Base-by-base conservation (phyloP, 2,888 invertebrate genomes). In the Eumacrocentrus americanus region DNA sequence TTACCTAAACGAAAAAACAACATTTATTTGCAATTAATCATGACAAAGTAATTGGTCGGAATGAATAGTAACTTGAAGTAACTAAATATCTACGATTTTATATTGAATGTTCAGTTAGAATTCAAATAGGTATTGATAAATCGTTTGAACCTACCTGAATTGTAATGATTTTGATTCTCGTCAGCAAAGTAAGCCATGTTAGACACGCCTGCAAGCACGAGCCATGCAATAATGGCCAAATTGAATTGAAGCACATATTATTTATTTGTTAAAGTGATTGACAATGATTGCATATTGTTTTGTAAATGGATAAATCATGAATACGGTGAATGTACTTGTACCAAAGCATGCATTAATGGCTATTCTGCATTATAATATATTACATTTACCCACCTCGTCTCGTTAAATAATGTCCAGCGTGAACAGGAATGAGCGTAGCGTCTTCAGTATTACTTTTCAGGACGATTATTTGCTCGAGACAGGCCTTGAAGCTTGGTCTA, bases 401-500 rank as follows among this genome's bases (percentile, higher is more conserved):
- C 2, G 75, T 72, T 38, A 77, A 65, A 61, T 79, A 80, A 57
- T 79, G 79, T 4, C 78, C 78, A 7, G 77, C 74, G 29, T 80
- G 76, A 6, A 78, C 78, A 1, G 79, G 80, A 16, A 72, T 77
- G 7, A 80, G 58, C 9, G 67, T 66, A 1, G 72, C 72, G 35
- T 80, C 80, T 5, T 78, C 78, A 22, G 74, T 80, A 44, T 69
- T 73, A 25, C 67, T 69, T 58, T 79, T 68, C 9, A 80, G 67
- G 5, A 70, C 64, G 9, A 78, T 71, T 14, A 81, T 80, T 34
- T 76, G 75, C n/a, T 89, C 88, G 42, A 92, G 83, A 75, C 94
- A 94, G 69, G 88, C 87, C 65, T 90, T 89, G 81, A 98, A 98
- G 50, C 91, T 91, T 1, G 97, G 97, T 59, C 98, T 86, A 65